Percentiles rank a stretch among this genome's conserved stretches.
Evolutionary conservation across 2,888 invertebrate species (phyloP).

Genomic region (Fragum whitleyi): DNA sequence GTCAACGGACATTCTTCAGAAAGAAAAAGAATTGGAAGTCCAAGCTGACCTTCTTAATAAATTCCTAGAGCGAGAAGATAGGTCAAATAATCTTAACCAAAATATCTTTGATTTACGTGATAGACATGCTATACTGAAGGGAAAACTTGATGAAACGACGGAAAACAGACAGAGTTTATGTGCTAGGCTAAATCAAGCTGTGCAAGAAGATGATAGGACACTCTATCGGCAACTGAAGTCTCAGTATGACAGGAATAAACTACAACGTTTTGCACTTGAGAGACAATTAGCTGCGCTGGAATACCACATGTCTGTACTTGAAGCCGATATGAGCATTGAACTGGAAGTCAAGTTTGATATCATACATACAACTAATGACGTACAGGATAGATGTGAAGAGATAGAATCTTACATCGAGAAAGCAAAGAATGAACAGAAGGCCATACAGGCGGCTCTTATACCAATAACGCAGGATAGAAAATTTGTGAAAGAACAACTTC

Average conservation of each 20-base stretch:
- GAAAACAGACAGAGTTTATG: conserved; percentile 69
- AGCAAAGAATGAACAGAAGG: conserved; percentile 73
- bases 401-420: conserved; percentile 73
- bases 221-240: conserved; percentile 68
- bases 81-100: conserved; percentile 70
- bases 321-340: conserved; percentile 75
- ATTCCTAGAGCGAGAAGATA: conserved; percentile 73
- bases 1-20: conserved; percentile 67
- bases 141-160: conserved; percentile 61
- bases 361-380: conserved; percentile 76
- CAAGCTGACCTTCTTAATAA: conserved; percentile 71
- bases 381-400: conserved; percentile 78
- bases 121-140: conserved; percentile 54
- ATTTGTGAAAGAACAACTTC: conserved; percentile 66
- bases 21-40: conserved; percentile 72
- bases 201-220: conserved; percentile 56
- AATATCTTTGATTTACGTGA: conserved; percentile 69
- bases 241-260: conserved; percentile 73
- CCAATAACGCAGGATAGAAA: conserved; percentile 74
- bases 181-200: conserved; percentile 62
- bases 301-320: conserved; percentile 70
- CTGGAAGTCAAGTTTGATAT: conserved; percentile 74
- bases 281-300: conserved; percentile 71
- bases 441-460: conserved; percentile 74
- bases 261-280: conserved; percentile 74